Evolutionary conservation across 2,888 invertebrate species (phyloP).

Genomic region (Leucania comma): DNA sequence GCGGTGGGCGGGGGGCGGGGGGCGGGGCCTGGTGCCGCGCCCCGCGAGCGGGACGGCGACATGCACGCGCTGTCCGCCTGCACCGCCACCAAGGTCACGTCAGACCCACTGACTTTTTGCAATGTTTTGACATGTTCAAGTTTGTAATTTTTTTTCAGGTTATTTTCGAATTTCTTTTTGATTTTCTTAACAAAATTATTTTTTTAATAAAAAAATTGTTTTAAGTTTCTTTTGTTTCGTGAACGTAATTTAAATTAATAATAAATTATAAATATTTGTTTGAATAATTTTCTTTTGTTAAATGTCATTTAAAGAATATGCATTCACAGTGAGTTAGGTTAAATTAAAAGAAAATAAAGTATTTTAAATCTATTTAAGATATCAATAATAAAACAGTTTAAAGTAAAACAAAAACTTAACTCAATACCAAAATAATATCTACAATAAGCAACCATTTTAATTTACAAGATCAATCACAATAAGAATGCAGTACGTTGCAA

Average conservation of each 20-base stretch:
- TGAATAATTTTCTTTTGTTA: background rate
- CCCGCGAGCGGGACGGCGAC: slow-evolving; percentile 80
- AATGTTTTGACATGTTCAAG: slow-evolving; percentile 74
- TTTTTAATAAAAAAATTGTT: background rate
- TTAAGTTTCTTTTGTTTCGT: background rate
- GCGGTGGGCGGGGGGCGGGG: slow-evolving; percentile 86
- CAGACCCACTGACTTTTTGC: slow-evolving; percentile 68
- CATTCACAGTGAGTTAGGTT: background rate
- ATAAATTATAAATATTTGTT: background rate
- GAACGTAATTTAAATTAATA: background rate
- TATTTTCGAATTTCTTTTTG: slow-evolving; percentile 1
- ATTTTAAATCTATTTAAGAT: background rate
- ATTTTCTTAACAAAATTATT: background rate
- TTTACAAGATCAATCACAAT: slow-evolving; percentile 59
- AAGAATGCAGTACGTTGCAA: slow-evolving; percentile 72
- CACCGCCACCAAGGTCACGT: slow-evolving; percentile 83
- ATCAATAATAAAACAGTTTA: background rate
- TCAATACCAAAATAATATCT: background rate
- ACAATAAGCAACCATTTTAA: slow-evolving; percentile 40
- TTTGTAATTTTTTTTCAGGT: slow-evolving; percentile 37
- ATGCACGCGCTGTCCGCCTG: slow-evolving; percentile 66
- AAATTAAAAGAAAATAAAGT: background rate
- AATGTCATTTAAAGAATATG: background rate
- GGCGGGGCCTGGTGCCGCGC: slow-evolving; percentile 83
- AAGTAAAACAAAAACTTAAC: slow-evolving; percentile 1